phyloP scores from a whole-genome alignment of 2,113 vertebrate genomes.

The Vidua chalybeata region DNA sequence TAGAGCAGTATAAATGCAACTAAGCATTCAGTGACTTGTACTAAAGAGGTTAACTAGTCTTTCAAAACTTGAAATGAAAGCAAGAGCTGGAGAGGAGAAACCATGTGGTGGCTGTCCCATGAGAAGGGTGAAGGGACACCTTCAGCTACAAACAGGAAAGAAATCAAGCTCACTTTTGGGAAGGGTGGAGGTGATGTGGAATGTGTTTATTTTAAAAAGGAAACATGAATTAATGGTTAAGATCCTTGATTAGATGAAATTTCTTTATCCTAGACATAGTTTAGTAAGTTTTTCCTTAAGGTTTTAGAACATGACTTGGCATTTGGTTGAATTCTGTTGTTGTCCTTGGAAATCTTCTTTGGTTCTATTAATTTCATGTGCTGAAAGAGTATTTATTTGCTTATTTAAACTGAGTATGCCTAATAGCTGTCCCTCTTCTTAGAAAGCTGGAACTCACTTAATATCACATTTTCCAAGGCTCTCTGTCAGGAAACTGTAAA shows the following conservation, averaged over 20 bases:
- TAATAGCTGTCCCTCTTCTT: not conserved
- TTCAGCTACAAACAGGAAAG: not conserved
- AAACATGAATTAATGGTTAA: not conserved
- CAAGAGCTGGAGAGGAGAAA: not conserved
- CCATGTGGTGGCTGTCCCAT: not conserved
- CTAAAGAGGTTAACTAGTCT: not conserved
- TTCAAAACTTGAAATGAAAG: not conserved
- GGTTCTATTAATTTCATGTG: not conserved
- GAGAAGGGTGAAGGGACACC: not conserved
- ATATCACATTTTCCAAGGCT: not conserved
- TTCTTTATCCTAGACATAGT: not conserved
- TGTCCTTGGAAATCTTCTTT: not conserved
- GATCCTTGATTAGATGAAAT: not conserved
- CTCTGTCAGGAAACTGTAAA: not conserved
- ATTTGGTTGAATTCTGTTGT: not conserved
- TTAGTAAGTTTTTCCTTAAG: not conserved
- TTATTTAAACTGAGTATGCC: not conserved
- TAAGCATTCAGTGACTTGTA: not conserved
- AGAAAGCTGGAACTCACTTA: not conserved
- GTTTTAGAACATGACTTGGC: not conserved
- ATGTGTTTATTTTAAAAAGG: not conserved
- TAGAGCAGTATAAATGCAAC: not conserved
- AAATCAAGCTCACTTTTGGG: not conserved
- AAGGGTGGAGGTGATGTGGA: not conserved
- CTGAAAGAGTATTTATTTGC: not conserved